These are phyloP conservation scores for Lepidurus arcticus DNA, from an alignment of 1,140 invertebrate species.

Conservation along the genomic window DNA sequence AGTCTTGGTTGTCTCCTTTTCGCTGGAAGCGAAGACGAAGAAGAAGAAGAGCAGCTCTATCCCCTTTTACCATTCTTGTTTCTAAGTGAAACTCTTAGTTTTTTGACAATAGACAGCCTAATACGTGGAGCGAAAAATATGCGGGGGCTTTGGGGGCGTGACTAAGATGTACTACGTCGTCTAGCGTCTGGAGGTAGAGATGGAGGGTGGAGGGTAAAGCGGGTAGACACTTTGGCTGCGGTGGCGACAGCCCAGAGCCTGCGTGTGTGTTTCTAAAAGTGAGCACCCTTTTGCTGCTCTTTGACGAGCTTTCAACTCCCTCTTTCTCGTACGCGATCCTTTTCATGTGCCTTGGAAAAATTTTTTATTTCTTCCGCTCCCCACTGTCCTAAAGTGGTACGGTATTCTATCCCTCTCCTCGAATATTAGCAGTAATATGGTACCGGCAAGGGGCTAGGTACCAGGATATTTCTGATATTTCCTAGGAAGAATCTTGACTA, in stretches of 20 bases:
- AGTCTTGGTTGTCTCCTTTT: not conserved
- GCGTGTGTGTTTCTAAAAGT: no score
- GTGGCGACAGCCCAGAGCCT: no score
- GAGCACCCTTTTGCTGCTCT: no score
- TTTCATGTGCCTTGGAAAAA: no score
- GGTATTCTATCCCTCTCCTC: no score
- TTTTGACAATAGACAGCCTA: slow-evolving; percentile 1
- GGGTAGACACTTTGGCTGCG: no score
- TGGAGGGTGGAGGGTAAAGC: not conserved
- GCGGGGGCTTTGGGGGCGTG: not conserved
- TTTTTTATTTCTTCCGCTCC: no score
- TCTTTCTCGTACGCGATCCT: no score
- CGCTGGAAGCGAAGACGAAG: not conserved
- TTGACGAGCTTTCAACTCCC: no score
- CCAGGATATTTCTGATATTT: not conserved
- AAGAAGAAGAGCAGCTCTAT: not conserved
- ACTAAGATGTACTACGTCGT: not conserved
- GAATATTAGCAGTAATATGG: not conserved
- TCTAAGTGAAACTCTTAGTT: slow-evolving; percentile 11
- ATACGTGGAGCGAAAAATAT: not conserved
- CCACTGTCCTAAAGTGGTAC: no score
- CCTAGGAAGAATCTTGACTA: not conserved
- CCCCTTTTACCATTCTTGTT: not conserved
- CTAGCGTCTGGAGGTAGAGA: not conserved
- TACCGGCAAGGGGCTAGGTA: not conserved